Evolutionary conservation across 2,113 vertebrate species (phyloP).

Genomic region (Regulus satrapa): DNA sequence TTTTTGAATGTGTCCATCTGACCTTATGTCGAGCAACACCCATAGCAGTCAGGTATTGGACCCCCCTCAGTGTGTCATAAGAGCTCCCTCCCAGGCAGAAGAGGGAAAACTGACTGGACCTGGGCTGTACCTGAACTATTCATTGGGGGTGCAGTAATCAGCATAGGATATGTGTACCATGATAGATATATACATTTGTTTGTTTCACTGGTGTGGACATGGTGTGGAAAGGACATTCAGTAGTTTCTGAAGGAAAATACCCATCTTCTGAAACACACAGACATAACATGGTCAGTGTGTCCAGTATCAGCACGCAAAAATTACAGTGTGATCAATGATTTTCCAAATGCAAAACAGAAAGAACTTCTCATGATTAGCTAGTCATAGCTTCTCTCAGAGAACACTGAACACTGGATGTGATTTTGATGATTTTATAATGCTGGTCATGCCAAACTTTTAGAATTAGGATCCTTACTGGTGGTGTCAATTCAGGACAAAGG

Average conservation of each 20-base stretch:
- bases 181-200: not conserved
- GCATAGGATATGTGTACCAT: rapidly evolving
- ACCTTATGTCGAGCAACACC: not conserved
- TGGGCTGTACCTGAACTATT: not conserved
- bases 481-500: not conserved
- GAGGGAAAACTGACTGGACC: not conserved
- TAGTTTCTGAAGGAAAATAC: not conserved
- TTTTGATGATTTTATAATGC: not conserved
- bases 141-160: not conserved
- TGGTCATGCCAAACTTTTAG: not conserved
- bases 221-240: not conserved
- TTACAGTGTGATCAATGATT: not conserved
- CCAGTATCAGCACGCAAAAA: not conserved
- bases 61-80: not conserved
- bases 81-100: not conserved
- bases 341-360: not conserved
- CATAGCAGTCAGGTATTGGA: not conserved
- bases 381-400: not conserved
- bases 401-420: not conserved
- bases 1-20: not conserved
- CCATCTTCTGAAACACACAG: not conserved
- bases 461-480: not conserved
- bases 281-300: rapidly evolving
- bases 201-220: not conserved
- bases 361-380: not conserved